These are phyloP conservation scores for Idris sp. DNA, from an alignment of 1,140 invertebrate genomes.

Conservation along the genomic window DNA sequence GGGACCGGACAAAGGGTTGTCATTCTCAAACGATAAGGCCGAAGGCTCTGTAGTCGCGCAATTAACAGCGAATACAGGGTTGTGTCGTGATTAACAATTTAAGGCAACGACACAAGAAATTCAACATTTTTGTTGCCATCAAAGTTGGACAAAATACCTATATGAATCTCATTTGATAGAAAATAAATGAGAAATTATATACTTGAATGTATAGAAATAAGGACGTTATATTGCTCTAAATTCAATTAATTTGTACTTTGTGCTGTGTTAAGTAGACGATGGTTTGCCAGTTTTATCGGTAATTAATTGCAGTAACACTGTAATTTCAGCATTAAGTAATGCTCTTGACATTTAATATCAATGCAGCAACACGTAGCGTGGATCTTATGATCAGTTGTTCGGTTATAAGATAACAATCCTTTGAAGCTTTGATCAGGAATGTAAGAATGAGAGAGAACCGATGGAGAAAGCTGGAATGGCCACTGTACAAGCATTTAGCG, in stretches of 20 bases:
- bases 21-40: conserved; percentile 71
- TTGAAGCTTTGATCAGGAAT: conserved; percentile 71
- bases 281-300: background rate
- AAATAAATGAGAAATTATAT: conserved; percentile 6
- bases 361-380: conserved; percentile 36
- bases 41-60: conserved; percentile 69
- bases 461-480: conserved; percentile 55
- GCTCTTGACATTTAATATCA: conserved; percentile 48
- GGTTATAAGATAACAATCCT: conserved; percentile 72
- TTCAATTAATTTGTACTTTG: too few relatives aligned
- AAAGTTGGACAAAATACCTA: conserved; percentile 18
- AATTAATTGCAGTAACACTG: conserved; percentile 22
- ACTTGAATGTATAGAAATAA: too few relatives aligned
- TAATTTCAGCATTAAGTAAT: conserved; percentile 15
- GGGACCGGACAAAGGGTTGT: conserved; percentile 70
- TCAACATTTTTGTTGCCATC: conserved; percentile 29
- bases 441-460: conserved; percentile 60
- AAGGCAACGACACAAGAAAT: conserved; percentile 40
- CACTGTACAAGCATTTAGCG: conserved; percentile 57
- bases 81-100: conserved; percentile 48
- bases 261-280: conserved; percentile 3
- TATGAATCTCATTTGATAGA: conserved; percentile 7
- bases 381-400: conserved; percentile 41
- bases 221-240: too few relatives aligned
- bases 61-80: conserved; percentile 71